Evolutionary conservation across 2,113 vertebrate genomes (phyloP).

Genomic region (Heterotis niloticus): DNA sequence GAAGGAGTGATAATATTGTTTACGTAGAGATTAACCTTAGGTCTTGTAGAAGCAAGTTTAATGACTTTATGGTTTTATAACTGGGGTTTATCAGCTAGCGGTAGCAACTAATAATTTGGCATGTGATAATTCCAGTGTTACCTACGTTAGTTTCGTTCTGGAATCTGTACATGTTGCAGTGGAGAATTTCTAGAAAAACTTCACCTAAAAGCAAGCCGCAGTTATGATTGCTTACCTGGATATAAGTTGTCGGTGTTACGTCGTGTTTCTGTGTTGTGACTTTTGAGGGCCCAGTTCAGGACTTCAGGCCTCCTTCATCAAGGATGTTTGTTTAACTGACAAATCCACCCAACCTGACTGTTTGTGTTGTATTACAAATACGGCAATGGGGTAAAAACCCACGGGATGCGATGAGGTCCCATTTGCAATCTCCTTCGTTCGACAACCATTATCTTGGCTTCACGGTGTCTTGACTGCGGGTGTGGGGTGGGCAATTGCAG

Average conservation of each 20-base stretch:
- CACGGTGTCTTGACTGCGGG: no score
- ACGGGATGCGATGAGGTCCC: neutral
- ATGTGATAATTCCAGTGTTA: neutral
- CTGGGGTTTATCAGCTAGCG: neutral
- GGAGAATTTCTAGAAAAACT: neutral
- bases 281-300: neutral
- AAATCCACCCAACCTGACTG: neutral
- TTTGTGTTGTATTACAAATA: neutral
- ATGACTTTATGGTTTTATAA: neutral
- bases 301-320: neutral
- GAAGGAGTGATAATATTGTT: neutral
- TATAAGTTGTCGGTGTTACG: slow-evolving; percentile 8
- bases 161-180: neutral
- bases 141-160: neutral
- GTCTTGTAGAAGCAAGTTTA: slow-evolving; percentile 2
- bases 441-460: no score
- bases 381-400: neutral
- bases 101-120: no score
- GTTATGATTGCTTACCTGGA: neutral
- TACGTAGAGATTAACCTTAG: neutral
- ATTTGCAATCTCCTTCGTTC: no score
- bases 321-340: neutral
- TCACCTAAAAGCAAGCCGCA: neutral
- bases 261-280: neutral
- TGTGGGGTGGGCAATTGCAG: no score